These are phyloP conservation scores for Mareca strepera DNA, from an alignment of 2,797 vertebrate species.

Conservation along the genomic window DNA sequence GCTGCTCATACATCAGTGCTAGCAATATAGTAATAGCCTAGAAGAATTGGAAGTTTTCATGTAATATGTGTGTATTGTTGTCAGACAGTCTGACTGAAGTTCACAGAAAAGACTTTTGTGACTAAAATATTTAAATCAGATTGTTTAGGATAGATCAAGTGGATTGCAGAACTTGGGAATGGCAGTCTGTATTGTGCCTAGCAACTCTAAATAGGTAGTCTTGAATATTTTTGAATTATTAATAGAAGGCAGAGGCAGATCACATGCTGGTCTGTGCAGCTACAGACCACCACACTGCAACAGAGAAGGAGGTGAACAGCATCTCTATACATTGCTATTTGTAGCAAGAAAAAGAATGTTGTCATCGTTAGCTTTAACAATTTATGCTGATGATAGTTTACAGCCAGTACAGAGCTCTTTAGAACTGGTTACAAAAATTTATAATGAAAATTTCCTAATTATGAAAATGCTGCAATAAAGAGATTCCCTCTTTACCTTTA, in stretches of 20 bases:
- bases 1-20: neutral
- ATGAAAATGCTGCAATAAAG: neutral
- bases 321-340: neutral
- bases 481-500: neutral
- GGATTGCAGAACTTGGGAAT: neutral
- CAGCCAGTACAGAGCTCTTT: neutral
- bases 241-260: neutral
- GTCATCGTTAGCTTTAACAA: neutral
- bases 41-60: neutral
- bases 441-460: neutral
- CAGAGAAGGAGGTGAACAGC: neutral
- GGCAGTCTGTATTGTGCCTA: neutral
- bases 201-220: neutral
- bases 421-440: neutral
- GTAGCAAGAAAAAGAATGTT: neutral
- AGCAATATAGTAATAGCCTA: neutral
- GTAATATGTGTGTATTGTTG: accelerated
- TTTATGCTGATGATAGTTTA: neutral
- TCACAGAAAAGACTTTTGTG: neutral
- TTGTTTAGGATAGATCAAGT: neutral
- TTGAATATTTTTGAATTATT: neutral
- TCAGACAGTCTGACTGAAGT: neutral
- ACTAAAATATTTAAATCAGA: neutral
- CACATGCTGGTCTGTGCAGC: neutral
- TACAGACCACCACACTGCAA: neutral